phyloP scores from a whole-genome alignment of 2,888 invertebrate genomes.

The Gastrophysa polygoni region DNA sequence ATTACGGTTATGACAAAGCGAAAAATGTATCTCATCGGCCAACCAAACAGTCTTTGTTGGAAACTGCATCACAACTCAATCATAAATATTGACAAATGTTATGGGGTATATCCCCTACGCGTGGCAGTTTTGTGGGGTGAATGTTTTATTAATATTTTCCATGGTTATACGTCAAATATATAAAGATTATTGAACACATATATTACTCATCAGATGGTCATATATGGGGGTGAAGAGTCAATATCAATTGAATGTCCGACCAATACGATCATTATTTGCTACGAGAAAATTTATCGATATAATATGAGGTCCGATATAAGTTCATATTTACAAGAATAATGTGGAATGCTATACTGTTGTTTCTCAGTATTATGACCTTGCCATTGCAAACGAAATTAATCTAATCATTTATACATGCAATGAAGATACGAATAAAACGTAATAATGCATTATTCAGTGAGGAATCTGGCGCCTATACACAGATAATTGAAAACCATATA shows the following conservation, averaged over 20 bases:
- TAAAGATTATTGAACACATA: no score
- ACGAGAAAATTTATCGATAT: no score
- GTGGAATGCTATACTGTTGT: no score
- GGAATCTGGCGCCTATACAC: background rate
- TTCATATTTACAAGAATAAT: no score
- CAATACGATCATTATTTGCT: no score
- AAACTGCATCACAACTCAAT: background rate
- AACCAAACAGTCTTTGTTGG: background rate
- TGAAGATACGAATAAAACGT: background rate
- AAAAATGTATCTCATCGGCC: background rate
- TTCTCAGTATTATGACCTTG: background rate
- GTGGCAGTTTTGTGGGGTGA: background rate
- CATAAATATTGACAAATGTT: background rate
- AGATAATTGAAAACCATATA: background rate
- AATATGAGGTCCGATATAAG: no score
- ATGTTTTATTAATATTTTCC: background rate
- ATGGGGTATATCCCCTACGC: background rate
- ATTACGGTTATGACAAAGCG: background rate
- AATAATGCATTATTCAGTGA: background rate
- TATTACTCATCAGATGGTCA: no score
- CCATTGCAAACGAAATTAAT: background rate
- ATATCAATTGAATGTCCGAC: no score
- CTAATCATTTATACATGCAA: background rate
- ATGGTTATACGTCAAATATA: background rate
- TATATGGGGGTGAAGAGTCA: no score